A percentile compares a stretch with the other conserved stretches of the same genome.
phyloP scores from a whole-genome alignment of 2,113 vertebrate genomes.

The Apteryx owenii region DNA sequence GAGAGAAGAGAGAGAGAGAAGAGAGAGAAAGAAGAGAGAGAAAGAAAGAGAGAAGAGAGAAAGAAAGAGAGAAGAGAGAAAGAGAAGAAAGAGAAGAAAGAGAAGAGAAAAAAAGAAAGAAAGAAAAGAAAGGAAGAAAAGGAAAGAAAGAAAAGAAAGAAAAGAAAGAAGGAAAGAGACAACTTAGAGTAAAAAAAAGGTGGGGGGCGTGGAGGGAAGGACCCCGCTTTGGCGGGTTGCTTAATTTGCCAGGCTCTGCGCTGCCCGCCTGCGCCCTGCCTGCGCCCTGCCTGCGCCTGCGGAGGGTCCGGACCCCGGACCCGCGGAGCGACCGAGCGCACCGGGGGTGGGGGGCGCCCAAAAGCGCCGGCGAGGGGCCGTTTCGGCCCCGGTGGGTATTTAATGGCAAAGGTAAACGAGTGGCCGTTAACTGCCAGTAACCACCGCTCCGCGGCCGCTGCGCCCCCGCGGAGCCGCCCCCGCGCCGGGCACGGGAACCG shows the following conservation, averaged over 20 bases:
- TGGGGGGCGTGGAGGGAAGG: accelerated
- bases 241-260: not conserved
- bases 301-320: not conserved
- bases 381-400: not conserved
- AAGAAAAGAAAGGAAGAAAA: too few species aligned
- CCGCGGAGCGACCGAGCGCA: too few species aligned
- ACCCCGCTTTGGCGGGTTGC: not conserved
- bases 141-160: too few species aligned
- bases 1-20: not conserved
- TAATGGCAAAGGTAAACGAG: constrained; percentile 67
- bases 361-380: too few species aligned
- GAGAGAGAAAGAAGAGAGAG: too few species aligned
- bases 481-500: too few species aligned
- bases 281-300: not conserved
- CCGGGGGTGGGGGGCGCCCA: too few species aligned
- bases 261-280: not conserved
- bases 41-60: not conserved
- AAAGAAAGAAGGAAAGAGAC: too few species aligned
- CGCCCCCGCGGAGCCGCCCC: not conserved
- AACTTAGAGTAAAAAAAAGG: too few species aligned
- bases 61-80: too few species aligned
- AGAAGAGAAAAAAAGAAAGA: too few species aligned
- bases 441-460: not conserved
- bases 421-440: constrained; percentile 57
- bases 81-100: too few species aligned